Evolutionary conservation across 2,888 invertebrate genomes (phyloP), one percentile per base, ranked within the genome.

Genomic region (Drosophila affinis): DNA sequence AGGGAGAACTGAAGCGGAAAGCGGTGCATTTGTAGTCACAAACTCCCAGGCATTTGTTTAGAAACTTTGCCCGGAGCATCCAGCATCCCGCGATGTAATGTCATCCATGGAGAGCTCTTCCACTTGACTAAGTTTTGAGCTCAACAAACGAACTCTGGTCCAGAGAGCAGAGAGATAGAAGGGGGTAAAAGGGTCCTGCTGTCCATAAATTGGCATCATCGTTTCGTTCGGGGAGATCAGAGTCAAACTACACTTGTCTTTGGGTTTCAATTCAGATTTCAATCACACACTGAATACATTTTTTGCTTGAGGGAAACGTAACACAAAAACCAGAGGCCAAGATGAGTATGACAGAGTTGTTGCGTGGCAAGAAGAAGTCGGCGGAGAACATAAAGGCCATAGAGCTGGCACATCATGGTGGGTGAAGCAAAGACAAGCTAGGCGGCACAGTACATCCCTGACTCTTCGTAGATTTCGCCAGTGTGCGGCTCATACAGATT

Each of bases 11-110:
- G 54, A 59, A 67, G 67, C 67, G 69, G 69, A 69, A 67, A 72
- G 65, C 47, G 54, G 56, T 65, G 77, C 70, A 81, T 75, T 76
- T 87, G 72, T 47, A 55, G 61, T 73, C 75, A 49, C 70, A 78
- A 85, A 73, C 75, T 77, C 62, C 53, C 57, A 52, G 51, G 51
- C 82, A 87, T 77, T 82, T 76, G 79, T 70, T 81, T 72, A 57
- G 73, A 54, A 72, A 73, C 57, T 72, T 72, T 58, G 71, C 54
- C 64, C 73, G 29, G 56, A 58, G 62, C 45, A 29, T 45, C 18
- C 24, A 47, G 48, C 32, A 24, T 21, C 17, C 59, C 67, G 53
- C 71, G 62, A 62, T 63, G 67, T 60, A 81, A 75, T 67, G 72
- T 67, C 53, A 79, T 65, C 74, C 39, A 14, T 76, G 60, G 65